Evolutionary conservation across 2,797 vertebrate genomes (phyloP), one percentile per base, ranked within the genome.

Genomic region (Meda fulgida): DNA sequence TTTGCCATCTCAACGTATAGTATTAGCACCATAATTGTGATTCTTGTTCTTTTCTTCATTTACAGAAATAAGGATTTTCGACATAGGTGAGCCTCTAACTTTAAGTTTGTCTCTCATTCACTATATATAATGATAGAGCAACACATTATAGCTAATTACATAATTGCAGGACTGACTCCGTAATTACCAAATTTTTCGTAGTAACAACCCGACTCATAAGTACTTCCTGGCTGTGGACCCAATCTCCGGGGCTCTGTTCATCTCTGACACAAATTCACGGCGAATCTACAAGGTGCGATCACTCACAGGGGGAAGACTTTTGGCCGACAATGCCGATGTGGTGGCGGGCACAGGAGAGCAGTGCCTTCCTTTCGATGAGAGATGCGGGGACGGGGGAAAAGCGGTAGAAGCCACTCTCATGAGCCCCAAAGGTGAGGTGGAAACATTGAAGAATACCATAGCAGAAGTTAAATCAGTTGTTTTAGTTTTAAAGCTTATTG

Each of bases 61-160:
- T 87, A 88, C 96, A 99, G 98, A 96, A 99, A 99, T 96, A 99
- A 99, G 96, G 98, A 99, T 94, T 99, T 99, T 96, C 96, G 98
- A 95, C 98, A 99, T 97, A 99, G 98, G 98, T 99, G 95, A 97
- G 97, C 66, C 23, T 86, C 77, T 36, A 7, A 23, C 23, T 83
- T 19, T 65, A 65, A 5, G 9, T 51, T 73, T 38, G 3, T 11
- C 43, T 63, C 63, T 77, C 2, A 46, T 78, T 58, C 53, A 38
- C 26, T 66, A 7, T 51, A 60, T 34, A 46, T 81, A 34, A 34
- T 4, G 60, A 69, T 38, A 67, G 48, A 72, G 14, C 5, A 29
- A 19, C 10, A 29, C 19, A 53, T 38, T 51, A 23, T 18, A 19
- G 38, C 70, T 82, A 63, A 51, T 75, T 82, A 29, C 26, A 6